A percentile compares a stretch with the other conserved stretches of the same genome.
Conservation (phyloP, 2,888 invertebrate genomes). For the Sinotaia quadrata region DNA sequence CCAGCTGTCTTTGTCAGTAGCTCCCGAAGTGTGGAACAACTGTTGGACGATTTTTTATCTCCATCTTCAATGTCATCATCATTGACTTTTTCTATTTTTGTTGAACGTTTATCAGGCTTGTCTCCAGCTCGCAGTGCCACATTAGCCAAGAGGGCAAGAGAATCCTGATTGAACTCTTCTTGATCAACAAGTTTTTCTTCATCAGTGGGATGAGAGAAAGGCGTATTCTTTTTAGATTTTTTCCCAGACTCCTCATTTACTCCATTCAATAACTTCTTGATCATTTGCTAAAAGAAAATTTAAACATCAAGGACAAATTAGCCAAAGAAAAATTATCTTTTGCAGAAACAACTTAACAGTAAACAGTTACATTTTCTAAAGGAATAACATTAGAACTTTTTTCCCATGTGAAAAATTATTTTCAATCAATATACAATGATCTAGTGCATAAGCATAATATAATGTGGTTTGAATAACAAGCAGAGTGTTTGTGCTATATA, state of each 20-base stretch:
- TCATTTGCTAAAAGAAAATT: constrained; percentile 34
- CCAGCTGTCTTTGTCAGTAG: constrained; percentile 82
- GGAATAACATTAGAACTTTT: no score
- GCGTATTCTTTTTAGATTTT: constrained; percentile 46
- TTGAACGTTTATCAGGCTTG: constrained; percentile 28
- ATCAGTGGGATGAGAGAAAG: constrained; percentile 40
- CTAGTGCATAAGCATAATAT: no score
- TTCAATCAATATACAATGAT: no score
- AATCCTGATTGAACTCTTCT: constrained; percentile 34
- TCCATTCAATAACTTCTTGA: constrained; percentile 67
- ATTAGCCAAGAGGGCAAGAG: constrained; percentile 28
- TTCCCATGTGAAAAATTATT: no score
- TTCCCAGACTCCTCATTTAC: constrained; percentile 53
- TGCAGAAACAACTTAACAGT: no score
- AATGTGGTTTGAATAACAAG: no score
- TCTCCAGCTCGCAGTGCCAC: constrained; percentile 28
- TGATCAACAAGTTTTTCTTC: constrained; percentile 33
- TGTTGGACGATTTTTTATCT: constrained; percentile 68
- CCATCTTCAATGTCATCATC: constrained; percentile 35
- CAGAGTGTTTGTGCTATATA: no score
- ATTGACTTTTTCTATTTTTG: constrained; percentile 31
- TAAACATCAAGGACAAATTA: no score
- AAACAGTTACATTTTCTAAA: no score
- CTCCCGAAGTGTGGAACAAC: constrained; percentile 86
- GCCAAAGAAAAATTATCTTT: no score